A percentile compares a stretch with the other conserved stretches of the same genome.
Evolutionary conservation across 2,113 vertebrate species (phyloP).

Genomic region (Ammodytes dubius): DNA sequence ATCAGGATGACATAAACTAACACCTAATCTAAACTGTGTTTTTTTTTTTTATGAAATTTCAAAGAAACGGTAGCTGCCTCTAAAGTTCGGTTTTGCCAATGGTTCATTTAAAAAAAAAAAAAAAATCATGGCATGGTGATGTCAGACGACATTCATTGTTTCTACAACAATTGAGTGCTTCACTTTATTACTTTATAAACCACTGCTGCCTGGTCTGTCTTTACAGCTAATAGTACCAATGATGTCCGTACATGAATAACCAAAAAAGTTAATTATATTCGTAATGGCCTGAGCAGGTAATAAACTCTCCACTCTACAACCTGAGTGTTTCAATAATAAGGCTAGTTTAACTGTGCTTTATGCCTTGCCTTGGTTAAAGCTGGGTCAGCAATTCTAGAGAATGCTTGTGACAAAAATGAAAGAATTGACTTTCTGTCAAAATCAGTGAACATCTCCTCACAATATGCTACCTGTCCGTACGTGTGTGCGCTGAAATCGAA

Average conservation of each 20-base stretch:
- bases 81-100: background rate
- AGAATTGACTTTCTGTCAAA: no score
- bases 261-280: background rate
- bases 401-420: no score
- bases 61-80: no score
- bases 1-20: background rate
- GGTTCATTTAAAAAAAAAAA: background rate
- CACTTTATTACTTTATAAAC: background rate
- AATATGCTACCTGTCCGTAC: no score
- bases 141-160: background rate
- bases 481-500: no score
- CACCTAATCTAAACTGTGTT: no score
- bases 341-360: background rate
- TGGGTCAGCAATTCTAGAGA: no score
- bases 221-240: no score
- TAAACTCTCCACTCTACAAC: background rate
- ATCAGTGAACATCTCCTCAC: no score
- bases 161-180: background rate
- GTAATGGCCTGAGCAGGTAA: background rate
- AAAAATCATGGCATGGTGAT: background rate
- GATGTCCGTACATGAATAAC: no score
- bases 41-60: no score
- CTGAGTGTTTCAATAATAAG: background rate
- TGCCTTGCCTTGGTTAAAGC: background rate
- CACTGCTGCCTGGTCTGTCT: no score